Percentiles rank a stretch among this genome's conserved stretches.
Evolutionary conservation across 2,797 vertebrate species (phyloP).

Genomic region (Limosa lapponica): DNA sequence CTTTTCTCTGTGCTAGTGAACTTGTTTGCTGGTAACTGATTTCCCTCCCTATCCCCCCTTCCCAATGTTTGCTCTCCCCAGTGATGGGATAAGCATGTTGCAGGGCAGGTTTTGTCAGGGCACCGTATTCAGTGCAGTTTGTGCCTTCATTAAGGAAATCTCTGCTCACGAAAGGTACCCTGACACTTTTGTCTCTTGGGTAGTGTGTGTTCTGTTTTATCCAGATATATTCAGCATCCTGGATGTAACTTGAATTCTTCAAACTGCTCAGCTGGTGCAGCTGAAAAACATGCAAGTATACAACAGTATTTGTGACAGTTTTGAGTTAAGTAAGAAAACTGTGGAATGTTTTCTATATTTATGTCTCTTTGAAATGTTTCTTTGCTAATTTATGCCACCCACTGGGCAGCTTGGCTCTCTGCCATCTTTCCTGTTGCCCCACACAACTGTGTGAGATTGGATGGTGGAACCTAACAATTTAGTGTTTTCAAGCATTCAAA

Average conservation of each 20-base stretch:
- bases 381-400: slow-evolving; percentile 11
- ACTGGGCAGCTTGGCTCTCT: not conserved
- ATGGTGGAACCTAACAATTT: not conserved
- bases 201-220: not conserved
- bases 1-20: not conserved
- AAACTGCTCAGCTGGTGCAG: not conserved
- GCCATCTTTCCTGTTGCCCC: not conserved
- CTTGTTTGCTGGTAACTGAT: not conserved
- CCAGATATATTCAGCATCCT: not conserved
- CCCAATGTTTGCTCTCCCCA: not conserved
- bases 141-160: not conserved
- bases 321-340: slow-evolving; percentile 27
- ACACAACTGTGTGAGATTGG: not conserved
- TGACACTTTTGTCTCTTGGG: not conserved
- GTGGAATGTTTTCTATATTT: slow-evolving; percentile 11
- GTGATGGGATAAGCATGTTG: not conserved
- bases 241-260: not conserved
- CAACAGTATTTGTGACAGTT: not conserved
- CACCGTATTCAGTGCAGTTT: not conserved
- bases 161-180: not conserved
- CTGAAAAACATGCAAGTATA: not conserved
- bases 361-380: slow-evolving; percentile 7
- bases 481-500: not conserved
- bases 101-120: not conserved
- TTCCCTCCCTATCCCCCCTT: not conserved